Base-by-base conservation (phyloP, 2,113 vertebrate genomes). In the Phylloscopus trochilus region DNA sequence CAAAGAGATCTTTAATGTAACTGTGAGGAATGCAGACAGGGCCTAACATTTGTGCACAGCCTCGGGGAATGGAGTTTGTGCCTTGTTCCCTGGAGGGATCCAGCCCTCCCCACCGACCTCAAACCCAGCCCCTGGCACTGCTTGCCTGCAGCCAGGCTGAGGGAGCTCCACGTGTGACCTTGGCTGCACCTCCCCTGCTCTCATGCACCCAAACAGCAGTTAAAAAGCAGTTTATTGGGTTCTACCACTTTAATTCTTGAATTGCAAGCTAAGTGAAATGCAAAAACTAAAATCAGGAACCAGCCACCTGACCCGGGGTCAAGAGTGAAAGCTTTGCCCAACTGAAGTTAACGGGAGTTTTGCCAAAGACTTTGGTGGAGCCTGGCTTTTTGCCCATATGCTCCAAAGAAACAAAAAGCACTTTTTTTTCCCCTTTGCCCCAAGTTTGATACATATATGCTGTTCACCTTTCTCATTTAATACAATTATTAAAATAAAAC, bases 341-440 rank as follows among this genome's bases (percentile, higher is more conserved):
- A 4, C 12, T 64, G 26, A 84, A 79, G 21, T 69, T 55, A 44
- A 55, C 33, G 35, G 47, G 69, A 91, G 33, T 92, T 81, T 74
- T 92, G 74, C 77, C 77, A 84, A 19, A 35, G 7, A 35, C 33
- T 91, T 91, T 0, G 7, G 47, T 47, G 17, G 49, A 75, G 35
- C 24, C 69, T 91, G 87, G 44, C 46, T 51, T 81, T 94, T 78
- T 87, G 69, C 69, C 77, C 60, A 78, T 46, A 68, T 72, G 41
- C 18, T 91, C 39, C 64, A 70, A 13, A 81, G 39, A 89, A 91
- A 91, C 18, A 84, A 81, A 85, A 66, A 13, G 13, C 1, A 4
- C 7, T 37, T 35, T 39, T 46, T 47, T 44, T 37, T 33, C 8
- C 0, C 9, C 6, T 41, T 23, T 49, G 7, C 22, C 15, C 9